A percentile compares a stretch with the other conserved stretches of the same genome.
Evolutionary conservation across 2,797 vertebrate species (phyloP).

Genomic region (Tiaroga cobitis): DNA sequence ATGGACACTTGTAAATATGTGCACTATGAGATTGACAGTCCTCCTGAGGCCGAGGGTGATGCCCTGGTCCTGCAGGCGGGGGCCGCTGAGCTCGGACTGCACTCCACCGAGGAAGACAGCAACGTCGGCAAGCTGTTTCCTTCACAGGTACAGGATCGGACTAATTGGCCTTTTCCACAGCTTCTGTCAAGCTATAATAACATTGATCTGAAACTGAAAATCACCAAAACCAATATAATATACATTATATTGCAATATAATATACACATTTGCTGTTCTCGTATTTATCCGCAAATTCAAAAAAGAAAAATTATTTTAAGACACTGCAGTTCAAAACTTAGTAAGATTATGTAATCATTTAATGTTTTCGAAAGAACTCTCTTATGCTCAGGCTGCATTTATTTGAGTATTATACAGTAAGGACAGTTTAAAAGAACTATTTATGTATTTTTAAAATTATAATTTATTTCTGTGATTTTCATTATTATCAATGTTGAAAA

Average conservation of each 20-base stretch:
- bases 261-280: neutral
- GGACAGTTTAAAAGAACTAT: neutral
- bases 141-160: slow-evolving; percentile 80
- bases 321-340: neutral
- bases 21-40: slow-evolving; percentile 93
- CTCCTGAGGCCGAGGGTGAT: slow-evolving; percentile 79
- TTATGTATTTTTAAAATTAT: neutral
- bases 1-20: slow-evolving; percentile 98
- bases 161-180: neutral
- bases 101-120: slow-evolving; percentile 80
- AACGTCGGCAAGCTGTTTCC: slow-evolving; percentile 90
- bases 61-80: slow-evolving; percentile 74
- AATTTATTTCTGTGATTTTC: neutral
- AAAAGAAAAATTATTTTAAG: no score
- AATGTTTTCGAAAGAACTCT: neutral
- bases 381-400: neutral
- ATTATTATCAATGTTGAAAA: no score
- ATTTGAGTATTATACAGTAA: neutral
- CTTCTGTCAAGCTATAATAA: neutral
- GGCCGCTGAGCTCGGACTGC: slow-evolving; percentile 80
- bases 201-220: neutral
- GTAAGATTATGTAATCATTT: neutral
- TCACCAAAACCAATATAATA: neutral
- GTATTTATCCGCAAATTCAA: neutral
- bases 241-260: no score